These are phyloP conservation scores for Erebia aethiops DNA, from an alignment of 2,888 invertebrate species.

Conservation along the genomic window DNA sequence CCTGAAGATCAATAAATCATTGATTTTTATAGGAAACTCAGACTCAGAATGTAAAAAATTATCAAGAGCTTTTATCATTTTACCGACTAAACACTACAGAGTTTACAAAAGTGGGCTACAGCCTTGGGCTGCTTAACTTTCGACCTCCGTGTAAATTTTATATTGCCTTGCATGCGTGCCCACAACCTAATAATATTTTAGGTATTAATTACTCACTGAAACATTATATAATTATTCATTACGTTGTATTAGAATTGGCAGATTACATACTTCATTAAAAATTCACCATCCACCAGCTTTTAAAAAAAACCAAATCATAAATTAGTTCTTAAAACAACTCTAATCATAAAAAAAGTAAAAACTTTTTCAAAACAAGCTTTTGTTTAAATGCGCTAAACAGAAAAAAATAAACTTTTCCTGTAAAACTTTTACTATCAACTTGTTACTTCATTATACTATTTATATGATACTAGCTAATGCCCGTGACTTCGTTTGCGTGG, in stretches of 20 bases:
- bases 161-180: constrained; percentile 11
- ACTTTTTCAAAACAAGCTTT: too few relatives aligned
- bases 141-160: constrained; percentile 18
- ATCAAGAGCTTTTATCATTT: background rate
- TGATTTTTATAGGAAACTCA: background rate
- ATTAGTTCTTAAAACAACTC: too few relatives aligned
- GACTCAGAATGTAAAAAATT: background rate
- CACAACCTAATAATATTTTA: constrained; percentile 1
- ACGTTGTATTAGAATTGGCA: background rate
- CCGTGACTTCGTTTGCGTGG: too few relatives aligned
- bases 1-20: too few relatives aligned
- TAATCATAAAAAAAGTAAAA: too few relatives aligned
- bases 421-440: too few relatives aligned
- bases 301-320: too few relatives aligned
- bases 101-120: constrained; percentile 6
- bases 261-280: background rate
- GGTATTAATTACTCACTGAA: background rate
- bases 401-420: too few relatives aligned
- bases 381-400: too few relatives aligned
- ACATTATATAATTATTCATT: constrained; percentile 3
- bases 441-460: too few relatives aligned
- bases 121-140: constrained; percentile 3
- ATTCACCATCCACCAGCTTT: background rate
- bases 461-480: too few relatives aligned
- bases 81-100: background rate